phyloP scores from a whole-genome alignment of 2,888 invertebrate species.

The Erebia palarica region DNA sequence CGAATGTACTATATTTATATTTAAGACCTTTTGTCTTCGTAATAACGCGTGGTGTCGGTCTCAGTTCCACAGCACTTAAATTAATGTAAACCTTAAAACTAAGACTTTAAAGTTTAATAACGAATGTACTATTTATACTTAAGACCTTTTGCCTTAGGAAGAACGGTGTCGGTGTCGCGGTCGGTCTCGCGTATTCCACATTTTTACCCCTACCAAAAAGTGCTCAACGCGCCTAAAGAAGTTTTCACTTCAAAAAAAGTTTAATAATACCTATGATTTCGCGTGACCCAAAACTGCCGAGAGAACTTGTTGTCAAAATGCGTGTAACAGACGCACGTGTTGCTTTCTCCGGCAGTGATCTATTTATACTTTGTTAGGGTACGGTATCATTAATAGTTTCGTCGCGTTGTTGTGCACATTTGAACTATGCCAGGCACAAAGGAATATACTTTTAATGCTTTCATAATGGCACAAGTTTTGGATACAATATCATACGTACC shows the following conservation, averaged over 20 bases:
- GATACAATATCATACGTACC: background rate
- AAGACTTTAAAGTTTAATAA: too few species aligned
- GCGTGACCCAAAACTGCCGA: slow-evolving; percentile 76
- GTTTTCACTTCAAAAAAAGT: slow-evolving; percentile 2
- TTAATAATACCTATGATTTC: slow-evolving; percentile 49
- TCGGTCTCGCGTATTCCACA: too few species aligned
- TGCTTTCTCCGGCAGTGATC: slow-evolving; percentile 68
- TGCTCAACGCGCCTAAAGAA: background rate
- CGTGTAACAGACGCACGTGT: slow-evolving; percentile 57
- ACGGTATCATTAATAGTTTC: slow-evolving; percentile 4
- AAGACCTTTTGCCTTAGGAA: too few species aligned
- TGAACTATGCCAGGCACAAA: background rate
- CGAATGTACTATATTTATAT: too few species aligned
- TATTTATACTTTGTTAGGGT: slow-evolving; percentile 54
- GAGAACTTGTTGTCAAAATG: slow-evolving; percentile 59
- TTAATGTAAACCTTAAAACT: too few species aligned
- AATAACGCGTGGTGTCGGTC: too few species aligned
- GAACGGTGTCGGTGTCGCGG: too few species aligned
- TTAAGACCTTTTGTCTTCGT: too few species aligned
- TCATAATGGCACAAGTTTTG: background rate
- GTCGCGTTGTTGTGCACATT: slow-evolving; percentile 2
- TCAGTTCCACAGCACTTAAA: too few species aligned
- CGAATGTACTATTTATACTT: too few species aligned
- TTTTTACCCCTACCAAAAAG: too few species aligned
- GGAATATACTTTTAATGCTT: background rate